Percentiles rank a stretch among this genome's conserved stretches.
phyloP scores from a whole-genome alignment of 37 sponge, comb jelly and placozoan genomes.

The Oopsacas minuta region DNA sequence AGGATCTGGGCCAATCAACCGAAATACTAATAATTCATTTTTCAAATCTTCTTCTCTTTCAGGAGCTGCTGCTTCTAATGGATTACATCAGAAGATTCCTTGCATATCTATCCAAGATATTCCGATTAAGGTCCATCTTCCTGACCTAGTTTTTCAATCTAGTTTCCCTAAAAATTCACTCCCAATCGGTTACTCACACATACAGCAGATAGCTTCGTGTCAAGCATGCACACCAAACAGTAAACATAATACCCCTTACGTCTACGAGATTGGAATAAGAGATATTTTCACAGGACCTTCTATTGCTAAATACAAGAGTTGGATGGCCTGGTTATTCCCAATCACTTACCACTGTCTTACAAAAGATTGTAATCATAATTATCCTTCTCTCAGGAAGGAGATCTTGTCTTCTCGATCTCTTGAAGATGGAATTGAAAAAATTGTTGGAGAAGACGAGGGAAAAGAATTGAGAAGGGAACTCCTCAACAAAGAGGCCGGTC shows the following conservation, averaged over 20 bases:
- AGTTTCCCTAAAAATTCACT: not conserved
- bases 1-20: not conserved
- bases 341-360: not conserved
- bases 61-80: not conserved
- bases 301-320: not conserved
- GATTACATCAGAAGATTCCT: not conserved
- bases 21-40: not conserved
- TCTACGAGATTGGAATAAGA: not conserved
- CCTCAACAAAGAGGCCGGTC: not conserved
- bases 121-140: not conserved
- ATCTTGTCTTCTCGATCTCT: constrained; percentile 9
- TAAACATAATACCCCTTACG: not conserved
- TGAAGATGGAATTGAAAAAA: not conserved
- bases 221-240: constrained; percentile 1
- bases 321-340: not conserved
- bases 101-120: not conserved
- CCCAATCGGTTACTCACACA: not conserved
- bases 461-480: not conserved
- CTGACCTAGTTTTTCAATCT: not conserved
- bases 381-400: not conserved
- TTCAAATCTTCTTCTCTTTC: not conserved
- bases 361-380: not conserved
- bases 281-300: not conserved
- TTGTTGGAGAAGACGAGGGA: not conserved
- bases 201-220: not conserved